Evolutionary conservation across 2,113 vertebrate genomes (phyloP).

Genomic region (Ceyx margarethae): DNA sequence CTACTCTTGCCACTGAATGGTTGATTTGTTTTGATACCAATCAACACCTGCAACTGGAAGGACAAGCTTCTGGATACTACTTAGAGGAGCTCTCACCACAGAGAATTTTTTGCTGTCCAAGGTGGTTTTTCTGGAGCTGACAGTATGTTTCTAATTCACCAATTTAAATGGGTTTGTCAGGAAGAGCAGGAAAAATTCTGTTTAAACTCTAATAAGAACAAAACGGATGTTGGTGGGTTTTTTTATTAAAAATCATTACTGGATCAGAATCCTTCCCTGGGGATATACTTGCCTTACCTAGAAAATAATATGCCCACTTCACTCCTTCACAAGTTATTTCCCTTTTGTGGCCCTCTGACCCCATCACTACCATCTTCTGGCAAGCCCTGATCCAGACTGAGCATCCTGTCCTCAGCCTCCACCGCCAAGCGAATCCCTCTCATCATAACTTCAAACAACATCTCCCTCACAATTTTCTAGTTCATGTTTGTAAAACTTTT

Average conservation of each 20-base stretch:
- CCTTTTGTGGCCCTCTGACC: background rate
- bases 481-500: background rate
- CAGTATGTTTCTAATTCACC: background rate
- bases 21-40: background rate
- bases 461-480: background rate
- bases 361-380: background rate
- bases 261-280: background rate
- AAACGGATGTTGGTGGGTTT: background rate
- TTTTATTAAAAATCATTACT: background rate
- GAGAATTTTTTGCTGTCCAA: background rate
- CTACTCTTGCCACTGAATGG: background rate
- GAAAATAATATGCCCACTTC: background rate
- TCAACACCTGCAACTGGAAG: background rate
- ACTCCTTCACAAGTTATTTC: background rate
- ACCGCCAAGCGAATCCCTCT: background rate
- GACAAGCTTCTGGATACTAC: background rate
- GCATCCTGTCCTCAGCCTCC: background rate
- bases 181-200: background rate
- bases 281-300: background rate
- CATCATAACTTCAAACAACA: background rate
- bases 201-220: background rate
- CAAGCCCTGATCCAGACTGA: background rate
- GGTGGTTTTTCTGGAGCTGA: background rate
- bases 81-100: background rate
- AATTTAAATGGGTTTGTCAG: background rate